Base-by-base conservation (phyloP, 2,797 vertebrate species). In the Sebastes matsubarae region DNA sequence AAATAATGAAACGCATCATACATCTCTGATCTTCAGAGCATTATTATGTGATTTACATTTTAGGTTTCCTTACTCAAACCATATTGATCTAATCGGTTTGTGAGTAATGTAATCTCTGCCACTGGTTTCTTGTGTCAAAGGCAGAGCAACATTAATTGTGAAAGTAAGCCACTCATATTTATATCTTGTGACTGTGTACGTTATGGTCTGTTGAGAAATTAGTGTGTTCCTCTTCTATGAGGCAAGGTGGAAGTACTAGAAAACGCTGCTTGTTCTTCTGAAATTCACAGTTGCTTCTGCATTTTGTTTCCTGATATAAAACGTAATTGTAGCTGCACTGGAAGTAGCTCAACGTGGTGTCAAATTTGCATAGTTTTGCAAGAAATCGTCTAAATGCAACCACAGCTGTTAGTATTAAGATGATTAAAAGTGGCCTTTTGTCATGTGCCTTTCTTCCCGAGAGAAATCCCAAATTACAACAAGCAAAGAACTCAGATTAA, bases 211-310 rank as follows among this genome's bases (percentile, higher is more conserved):
- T 6, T 72, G 16, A 54, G 38, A 27, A 68, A 64, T 72, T 2
- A 52, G 13, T 18, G 27, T 27, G 68, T 80, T 80, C 72, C 69
- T 84, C 60, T 50, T 83, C 9, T 46, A 60, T 22, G 50, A 58
- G 24, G 20, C 12, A 32, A 46, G 16, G 14, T 20, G 5, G 22
- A 60, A 63, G 55, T 20, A 9, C 36, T 29, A 22, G 13, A 72
- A 75, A 32, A 22, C 12, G 2, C 38, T 6, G 16, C 46, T 58
- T 58, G 25, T 60, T 72, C 34, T 27, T 54, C 8, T 38, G 16
- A 69, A 63, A 32, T 46, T 8, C 22, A 46, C n/a, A 2, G 5
- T 6, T 50, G 13, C 9, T 60, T 42, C n/a, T 14, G 10, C 18
- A 29, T 54, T 38, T 20, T 29, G 18, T 22, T 14, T 9, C 3